phyloP scores from a whole-genome alignment of 2,888 invertebrate genomes.

The Rhingia campestris region DNA sequence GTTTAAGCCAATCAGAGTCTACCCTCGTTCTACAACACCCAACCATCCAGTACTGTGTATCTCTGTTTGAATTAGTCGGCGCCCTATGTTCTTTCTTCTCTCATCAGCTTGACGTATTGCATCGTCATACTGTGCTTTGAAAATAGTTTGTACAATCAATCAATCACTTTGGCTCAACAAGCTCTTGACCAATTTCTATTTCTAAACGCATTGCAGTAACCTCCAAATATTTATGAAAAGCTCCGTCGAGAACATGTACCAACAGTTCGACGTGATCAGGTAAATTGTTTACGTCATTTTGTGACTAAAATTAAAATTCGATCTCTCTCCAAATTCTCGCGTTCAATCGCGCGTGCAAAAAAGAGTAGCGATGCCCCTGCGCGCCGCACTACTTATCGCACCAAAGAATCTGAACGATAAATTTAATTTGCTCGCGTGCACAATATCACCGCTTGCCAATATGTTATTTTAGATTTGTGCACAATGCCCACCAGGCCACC shows the following conservation, averaged over 20 bases:
- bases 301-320: slow-evolving; percentile 47
- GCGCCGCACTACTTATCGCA: slow-evolving; percentile 5
- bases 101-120: background rate
- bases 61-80: background rate
- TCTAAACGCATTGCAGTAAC: background rate
- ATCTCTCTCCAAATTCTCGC: slow-evolving; percentile 2
- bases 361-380: background rate
- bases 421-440: slow-evolving; percentile 67
- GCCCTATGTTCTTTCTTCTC: background rate
- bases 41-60: no score
- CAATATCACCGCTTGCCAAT: slow-evolving; percentile 56
- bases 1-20: no score
- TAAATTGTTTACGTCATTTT: slow-evolving; percentile 40
- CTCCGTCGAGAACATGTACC: background rate
- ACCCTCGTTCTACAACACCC: no score
- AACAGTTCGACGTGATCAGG: slow-evolving; percentile 20
- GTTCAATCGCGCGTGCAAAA: background rate
- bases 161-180: background rate
- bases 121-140: background rate
- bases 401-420: slow-evolving; percentile 42
- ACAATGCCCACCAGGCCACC: slow-evolving; percentile 32
- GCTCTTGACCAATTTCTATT: slow-evolving; percentile 26
- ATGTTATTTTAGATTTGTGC: slow-evolving; percentile 59
- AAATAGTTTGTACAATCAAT: slow-evolving; percentile 6
- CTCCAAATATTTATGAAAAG: slow-evolving; percentile 5